Conservation (phyloP, 2,113 vertebrate genomes). For the Hyperopisus bebe region DNA sequence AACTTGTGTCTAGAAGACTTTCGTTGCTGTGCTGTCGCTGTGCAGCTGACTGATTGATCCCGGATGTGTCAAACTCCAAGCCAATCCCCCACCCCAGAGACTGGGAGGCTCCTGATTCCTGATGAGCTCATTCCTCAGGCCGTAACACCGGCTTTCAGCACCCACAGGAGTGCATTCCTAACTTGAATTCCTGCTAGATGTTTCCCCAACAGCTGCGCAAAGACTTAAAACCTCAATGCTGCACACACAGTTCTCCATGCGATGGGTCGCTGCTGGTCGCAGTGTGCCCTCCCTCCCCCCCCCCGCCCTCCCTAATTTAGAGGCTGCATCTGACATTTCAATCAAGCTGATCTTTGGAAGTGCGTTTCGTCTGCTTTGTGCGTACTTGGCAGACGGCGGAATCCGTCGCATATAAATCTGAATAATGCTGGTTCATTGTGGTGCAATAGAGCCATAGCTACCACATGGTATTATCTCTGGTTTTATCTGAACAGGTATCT, state of each 20-base stretch:
- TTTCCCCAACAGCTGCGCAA: conserved; percentile 40
- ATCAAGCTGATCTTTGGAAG: conserved; percentile 14
- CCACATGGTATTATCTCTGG: not conserved
- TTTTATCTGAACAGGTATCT: conserved; percentile 3
- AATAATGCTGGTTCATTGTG: not conserved
- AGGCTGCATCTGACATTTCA: conserved; percentile 35
- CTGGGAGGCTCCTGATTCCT: not conserved
- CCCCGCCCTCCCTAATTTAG: conserved; percentile 21
- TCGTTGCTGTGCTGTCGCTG: not conserved
- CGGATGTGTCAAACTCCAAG: conserved; percentile 10
- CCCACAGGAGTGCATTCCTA: not conserved
- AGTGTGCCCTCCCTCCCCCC: not conserved
- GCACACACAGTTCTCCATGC: not conserved
- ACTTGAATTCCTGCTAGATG: conserved; percentile 36
- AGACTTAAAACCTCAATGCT: conserved; percentile 20
- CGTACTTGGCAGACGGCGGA: not conserved
- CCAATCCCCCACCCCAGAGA: not conserved
- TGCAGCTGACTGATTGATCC: conserved; percentile 26
- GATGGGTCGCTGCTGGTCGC: not conserved
- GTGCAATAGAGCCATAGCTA: not conserved
- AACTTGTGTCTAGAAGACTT: not conserved
- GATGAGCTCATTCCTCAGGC: conserved; percentile 30
- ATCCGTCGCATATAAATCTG: conserved; percentile 23
- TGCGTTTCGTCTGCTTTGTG: not conserved
- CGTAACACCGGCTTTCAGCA: conserved; percentile 27